Evolutionary conservation across 2,113 vertebrate genomes (phyloP), one percentile per base, ranked within the genome.

Genomic region (Stictonetta naevosa): DNA sequence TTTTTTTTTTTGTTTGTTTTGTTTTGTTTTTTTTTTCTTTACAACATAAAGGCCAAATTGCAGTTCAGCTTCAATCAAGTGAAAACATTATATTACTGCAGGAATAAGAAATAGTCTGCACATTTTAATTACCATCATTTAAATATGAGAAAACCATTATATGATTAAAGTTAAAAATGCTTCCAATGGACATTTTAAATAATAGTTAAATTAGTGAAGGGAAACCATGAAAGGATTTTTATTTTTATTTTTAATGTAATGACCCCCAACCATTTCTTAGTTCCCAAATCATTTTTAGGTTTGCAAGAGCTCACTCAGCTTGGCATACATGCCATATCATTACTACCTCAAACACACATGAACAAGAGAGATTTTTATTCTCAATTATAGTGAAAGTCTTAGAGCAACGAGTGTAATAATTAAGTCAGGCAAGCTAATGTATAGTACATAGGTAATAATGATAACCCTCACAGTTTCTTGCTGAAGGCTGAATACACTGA

Each of bases 131-230:
- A 76, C 48, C 62, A 44, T 1, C 11, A 36, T 53, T 96, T 91
- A 78, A 95, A 94, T 90, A 84, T 15, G 25, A 95, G 88, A 94
- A 94, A 93, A 89, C 79, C 40, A 44, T 93, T 93, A 81, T 28
- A 76, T 8, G 3, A 88, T 81, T 95, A 93, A 92, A 83, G 59
- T 67, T 93, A 92, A 28, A 76, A 94, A 74, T 7, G 26, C 15
- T 80, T 62, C 76, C 56, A 81, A 63, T 75, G 28, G 69, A 73
- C 48, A 90, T 88, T 88, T 90, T 84, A 93, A 84, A 86, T 64
- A 86, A 88, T 81, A 90, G 46, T 28, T 90, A 86, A 81, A 84
- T 88, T 68, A 88, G 23, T 20, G 10, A 38, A 64, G 34, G 81
- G 34, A 88, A 96, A 84, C 3, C 11, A 77, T 73, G 29, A 90